Percentiles rank a stretch among this genome's conserved stretches.
These are phyloP conservation scores for Myotis vivesi DNA, from an alignment of 2,797 vertebrate species.

Conservation along the genomic window DNA sequence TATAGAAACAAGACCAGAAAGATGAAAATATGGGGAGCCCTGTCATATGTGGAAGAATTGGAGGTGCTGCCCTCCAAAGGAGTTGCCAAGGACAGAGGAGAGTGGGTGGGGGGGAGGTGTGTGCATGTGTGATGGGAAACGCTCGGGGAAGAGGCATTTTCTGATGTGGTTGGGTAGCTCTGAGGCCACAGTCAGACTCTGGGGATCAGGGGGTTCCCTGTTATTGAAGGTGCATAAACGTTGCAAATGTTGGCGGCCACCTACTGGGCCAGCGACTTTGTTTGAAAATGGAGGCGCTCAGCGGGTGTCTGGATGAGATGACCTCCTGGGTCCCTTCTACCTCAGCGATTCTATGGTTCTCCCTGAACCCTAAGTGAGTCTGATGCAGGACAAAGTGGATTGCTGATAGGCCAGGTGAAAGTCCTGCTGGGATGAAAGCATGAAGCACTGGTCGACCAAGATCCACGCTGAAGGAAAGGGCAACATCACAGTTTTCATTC, in stretches of 20 bases:
- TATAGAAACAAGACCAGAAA: neutral
- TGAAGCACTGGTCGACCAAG: neutral
- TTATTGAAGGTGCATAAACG: neutral
- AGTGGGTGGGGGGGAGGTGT: no score
- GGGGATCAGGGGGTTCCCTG: neutral
- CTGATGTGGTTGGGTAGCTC: no score
- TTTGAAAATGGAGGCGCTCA: neutral
- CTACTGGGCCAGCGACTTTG: neutral
- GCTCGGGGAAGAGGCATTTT: neutral
- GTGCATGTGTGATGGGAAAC: rapidly evolving
- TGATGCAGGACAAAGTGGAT: neutral
- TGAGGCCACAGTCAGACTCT: neutral
- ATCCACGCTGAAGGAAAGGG: neutral
- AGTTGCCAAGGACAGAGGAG: neutral
- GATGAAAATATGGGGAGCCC: neutral
- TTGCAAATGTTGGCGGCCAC: neutral
- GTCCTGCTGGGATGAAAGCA: neutral
- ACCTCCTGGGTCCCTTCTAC: neutral
- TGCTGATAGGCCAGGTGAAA: neutral
- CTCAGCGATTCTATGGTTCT: neutral
- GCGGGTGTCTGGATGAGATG: neutral
- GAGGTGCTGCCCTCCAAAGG: neutral
- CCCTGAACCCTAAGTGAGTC: neutral
- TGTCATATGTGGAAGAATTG: neutral
- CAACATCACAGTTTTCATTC: neutral